These are phyloP conservation scores for Gymnobelideus leadbeateri DNA, from an alignment of 2,113 vertebrate genomes.

Conservation along the genomic window DNA sequence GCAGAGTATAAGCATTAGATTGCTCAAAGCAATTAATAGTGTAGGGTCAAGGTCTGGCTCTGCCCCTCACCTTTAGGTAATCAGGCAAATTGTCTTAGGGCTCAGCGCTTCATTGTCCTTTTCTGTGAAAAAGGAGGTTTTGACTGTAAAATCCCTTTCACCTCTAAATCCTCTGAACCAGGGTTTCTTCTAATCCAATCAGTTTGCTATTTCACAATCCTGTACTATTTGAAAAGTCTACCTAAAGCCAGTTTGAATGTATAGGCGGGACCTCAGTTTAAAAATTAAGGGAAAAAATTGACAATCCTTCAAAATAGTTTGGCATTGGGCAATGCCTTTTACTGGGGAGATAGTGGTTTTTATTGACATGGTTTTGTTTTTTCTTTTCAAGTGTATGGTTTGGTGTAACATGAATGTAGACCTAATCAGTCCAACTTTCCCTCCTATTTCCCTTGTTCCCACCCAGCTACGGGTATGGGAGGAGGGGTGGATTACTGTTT, in stretches of 20 bases:
- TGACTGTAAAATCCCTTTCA: background rate
- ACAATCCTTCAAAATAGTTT: slow-evolving; percentile 3
- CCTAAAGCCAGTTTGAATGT: background rate
- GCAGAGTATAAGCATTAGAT: background rate
- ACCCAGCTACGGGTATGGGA: background rate
- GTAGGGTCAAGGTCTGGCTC: background rate
- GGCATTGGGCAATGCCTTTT: background rate
- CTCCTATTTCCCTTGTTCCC: slow-evolving; percentile 20
- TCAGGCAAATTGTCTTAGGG: background rate
- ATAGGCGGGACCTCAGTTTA: slow-evolving; percentile 15
- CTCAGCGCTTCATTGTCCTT: background rate
- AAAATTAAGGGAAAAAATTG: slow-evolving; percentile 17
- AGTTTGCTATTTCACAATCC: background rate
- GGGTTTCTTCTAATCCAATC: background rate
- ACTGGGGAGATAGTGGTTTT: background rate
- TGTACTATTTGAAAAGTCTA: background rate
- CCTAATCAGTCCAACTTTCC: background rate
- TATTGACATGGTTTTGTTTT: background rate
- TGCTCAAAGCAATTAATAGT: background rate
- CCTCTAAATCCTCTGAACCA: background rate
- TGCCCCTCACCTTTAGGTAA: background rate
- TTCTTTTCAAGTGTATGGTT: background rate
- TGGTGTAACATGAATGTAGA: background rate
- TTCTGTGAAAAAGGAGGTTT: background rate
- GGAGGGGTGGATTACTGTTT: background rate